A percentile compares a stretch with the other conserved stretches of the same genome.
phyloP scores from a whole-genome alignment of 1,140 invertebrate species.

The Drosophila rufa region DNA sequence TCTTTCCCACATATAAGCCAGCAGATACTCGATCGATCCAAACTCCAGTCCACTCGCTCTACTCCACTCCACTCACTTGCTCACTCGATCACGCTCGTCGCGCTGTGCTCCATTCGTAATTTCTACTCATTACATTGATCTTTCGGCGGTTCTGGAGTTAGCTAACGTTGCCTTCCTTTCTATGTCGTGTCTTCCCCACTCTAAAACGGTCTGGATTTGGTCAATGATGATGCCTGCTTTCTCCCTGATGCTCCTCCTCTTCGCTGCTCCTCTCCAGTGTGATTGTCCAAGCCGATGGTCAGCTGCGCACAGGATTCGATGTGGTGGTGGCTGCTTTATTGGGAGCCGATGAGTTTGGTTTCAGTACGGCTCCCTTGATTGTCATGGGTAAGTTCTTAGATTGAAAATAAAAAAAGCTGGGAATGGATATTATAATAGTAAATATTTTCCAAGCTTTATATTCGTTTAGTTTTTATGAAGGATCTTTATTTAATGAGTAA shows the following conservation, averaged over 20 bases:
- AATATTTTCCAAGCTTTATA: background rate
- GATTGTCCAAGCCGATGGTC: constrained; percentile 97
- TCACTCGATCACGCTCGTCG: constrained; percentile 75
- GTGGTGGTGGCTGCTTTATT: constrained; percentile 98
- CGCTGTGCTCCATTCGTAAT: constrained; percentile 84
- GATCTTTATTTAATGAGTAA: too few relatives aligned
- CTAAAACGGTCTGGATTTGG: constrained; percentile 30
- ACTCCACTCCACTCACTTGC: constrained; percentile 60
- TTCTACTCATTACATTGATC: constrained; percentile 75
- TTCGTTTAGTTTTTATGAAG: too few relatives aligned
- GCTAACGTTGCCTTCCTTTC: constrained; percentile 76
- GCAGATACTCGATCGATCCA: constrained; percentile 43
- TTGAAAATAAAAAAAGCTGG: too few relatives aligned
- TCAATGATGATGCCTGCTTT: background rate
- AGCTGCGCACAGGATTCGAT: constrained; percentile 97
- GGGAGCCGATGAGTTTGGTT: constrained; percentile 99
- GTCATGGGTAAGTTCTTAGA: constrained; percentile 89
- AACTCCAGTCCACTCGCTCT: constrained; percentile 46
- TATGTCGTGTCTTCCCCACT: constrained; percentile 75
- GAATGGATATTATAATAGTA: background rate
- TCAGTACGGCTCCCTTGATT: constrained; percentile 98
- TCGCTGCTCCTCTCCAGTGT: constrained; percentile 87
- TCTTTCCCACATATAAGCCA: background rate
- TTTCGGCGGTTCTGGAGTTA: constrained; percentile 9
- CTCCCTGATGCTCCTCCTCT: background rate